A percentile compares a stretch with the other conserved stretches of the same genome.
Evolutionary conservation across 64 coral and sea anemone species (phyloP).

Genomic region (Trachythela sp.): DNA sequence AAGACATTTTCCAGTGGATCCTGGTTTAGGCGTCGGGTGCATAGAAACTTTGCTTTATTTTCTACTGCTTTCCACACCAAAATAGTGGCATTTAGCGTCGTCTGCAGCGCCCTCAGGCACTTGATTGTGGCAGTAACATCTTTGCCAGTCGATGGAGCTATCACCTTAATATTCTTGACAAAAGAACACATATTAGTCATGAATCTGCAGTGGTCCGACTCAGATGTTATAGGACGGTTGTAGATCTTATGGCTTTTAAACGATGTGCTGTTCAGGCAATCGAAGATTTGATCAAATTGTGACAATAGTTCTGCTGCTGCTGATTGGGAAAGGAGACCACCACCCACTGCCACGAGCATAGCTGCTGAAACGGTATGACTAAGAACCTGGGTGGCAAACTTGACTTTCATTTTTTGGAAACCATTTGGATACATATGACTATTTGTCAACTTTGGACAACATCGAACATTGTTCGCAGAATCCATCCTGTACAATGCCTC

Average conservation of each 20-base stretch:
- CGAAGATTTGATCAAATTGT: too few species aligned
- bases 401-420: neutral
- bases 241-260: too few species aligned
- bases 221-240: too few species aligned
- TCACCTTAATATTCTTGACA: neutral
- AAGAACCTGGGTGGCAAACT: neutral
- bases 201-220: too few species aligned
- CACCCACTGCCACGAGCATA: neutral
- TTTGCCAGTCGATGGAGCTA: neutral
- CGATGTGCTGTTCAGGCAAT: too few species aligned
- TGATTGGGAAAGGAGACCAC: neutral
- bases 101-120: neutral
- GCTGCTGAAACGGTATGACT: neutral
- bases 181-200: neutral
- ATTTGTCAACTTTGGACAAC: neutral
- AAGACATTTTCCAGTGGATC: conserved; percentile 25
- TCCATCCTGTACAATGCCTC: neutral
- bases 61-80: neutral
- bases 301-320: neutral
- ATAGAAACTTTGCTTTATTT: neutral
- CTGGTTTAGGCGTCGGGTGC: neutral
- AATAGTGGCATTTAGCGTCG: neutral
- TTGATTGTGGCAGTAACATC: neutral
- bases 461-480: neutral
- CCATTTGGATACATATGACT: neutral